Percentiles rank a stretch among this genome's conserved stretches.
phyloP scores from a whole-genome alignment of 2,888 invertebrate genomes.

The Hyposoter didymator region DNA sequence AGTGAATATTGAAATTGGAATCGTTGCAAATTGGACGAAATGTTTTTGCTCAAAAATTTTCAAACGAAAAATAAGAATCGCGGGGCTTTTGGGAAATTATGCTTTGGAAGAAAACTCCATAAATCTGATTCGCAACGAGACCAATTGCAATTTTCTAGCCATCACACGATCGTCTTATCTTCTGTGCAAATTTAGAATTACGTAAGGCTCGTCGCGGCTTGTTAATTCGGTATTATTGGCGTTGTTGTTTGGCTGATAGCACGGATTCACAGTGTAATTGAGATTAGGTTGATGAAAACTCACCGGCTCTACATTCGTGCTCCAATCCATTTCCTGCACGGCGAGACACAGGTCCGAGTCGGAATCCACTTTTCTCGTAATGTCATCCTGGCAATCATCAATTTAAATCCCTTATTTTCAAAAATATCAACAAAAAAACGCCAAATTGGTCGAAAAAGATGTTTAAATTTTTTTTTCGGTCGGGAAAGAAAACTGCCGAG shows the following conservation, averaged over 20 bases:
- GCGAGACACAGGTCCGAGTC: constrained; percentile 96
- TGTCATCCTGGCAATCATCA: constrained; percentile 86
- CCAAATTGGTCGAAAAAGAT: too few species aligned
- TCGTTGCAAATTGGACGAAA: neutral
- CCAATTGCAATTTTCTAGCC: neutral
- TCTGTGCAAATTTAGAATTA: constrained; percentile 82
- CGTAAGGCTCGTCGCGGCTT: constrained; percentile 82
- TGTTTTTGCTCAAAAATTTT: neutral
- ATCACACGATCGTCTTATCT: constrained; percentile 75
- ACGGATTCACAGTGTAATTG: constrained; percentile 83
- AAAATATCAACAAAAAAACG: neutral
- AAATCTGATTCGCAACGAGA: neutral
- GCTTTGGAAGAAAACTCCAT: neutral
- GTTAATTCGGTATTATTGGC: constrained; percentile 74
- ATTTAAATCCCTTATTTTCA: neutral
- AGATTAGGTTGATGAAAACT: constrained; percentile 84
- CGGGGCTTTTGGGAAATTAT: neutral
- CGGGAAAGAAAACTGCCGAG: too few species aligned
- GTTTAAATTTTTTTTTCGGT: too few species aligned
- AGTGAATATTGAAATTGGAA: neutral
- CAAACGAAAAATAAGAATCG: neutral
- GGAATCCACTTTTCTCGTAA: constrained; percentile 90
- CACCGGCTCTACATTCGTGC: constrained; percentile 82
- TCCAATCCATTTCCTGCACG: constrained; percentile 86
- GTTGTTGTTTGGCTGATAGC: constrained; percentile 83